Evolutionary conservation across 2,113 vertebrate genomes (phyloP).

Genomic region (Nesospiza acunhae): DNA sequence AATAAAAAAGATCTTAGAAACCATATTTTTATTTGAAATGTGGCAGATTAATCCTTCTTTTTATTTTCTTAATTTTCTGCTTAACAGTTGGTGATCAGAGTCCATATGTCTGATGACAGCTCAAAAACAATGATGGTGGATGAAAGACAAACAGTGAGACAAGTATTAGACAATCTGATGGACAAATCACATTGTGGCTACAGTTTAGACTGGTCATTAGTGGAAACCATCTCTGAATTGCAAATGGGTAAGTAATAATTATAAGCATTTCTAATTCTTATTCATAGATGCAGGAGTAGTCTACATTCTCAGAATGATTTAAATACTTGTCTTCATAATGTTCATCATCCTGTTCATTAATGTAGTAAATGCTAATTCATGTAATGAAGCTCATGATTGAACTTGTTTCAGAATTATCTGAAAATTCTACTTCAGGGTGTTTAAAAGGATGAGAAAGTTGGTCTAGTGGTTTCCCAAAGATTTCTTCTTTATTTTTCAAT

Average conservation of each 20-base stretch:
- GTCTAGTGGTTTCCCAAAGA: not conserved
- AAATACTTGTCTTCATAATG: not conserved
- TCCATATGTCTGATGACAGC: conserved; percentile 98
- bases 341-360: not conserved
- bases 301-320: not conserved
- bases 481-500: not conserved
- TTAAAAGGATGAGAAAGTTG: not conserved
- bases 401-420: not conserved
- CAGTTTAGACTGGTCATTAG: conserved; percentile 95
- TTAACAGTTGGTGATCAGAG: conserved; percentile 91
- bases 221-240: conserved; percentile 93
- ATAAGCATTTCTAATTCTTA: not conserved
- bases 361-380: not conserved
- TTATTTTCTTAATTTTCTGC: not conserved
- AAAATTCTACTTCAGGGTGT: not conserved
- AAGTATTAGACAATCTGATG: conserved; percentile 95
- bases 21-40: not conserved
- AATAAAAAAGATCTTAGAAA: not conserved
- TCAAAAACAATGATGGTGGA: conserved; percentile 99
- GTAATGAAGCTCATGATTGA: not conserved
- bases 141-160: conserved; percentile 94
- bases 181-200: conserved; percentile 97
- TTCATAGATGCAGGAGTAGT: not conserved
- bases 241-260: conserved; percentile 89
- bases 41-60: not conserved